These are phyloP conservation scores for Hypselothyrea guttata DNA, from an alignment of 2,888 invertebrate genomes.

Conservation along the genomic window DNA sequence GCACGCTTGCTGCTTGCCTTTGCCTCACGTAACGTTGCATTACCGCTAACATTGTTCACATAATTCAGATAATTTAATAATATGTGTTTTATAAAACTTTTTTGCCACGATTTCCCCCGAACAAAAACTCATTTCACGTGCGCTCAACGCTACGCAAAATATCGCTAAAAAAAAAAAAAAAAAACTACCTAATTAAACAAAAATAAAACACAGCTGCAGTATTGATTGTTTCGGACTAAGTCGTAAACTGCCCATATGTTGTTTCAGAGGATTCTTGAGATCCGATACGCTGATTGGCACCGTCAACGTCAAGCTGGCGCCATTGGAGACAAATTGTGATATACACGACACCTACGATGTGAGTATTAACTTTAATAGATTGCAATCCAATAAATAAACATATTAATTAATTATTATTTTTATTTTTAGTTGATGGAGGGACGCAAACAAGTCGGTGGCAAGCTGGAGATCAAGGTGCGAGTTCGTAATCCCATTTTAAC, in stretches of 20 bases:
- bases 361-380: constrained; percentile 82
- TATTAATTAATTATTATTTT: background rate
- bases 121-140: constrained; percentile 49
- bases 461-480: constrained; percentile 93
- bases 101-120: constrained; percentile 61
- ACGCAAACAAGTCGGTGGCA: constrained; percentile 92
- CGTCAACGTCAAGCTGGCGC: constrained; percentile 91
- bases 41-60: constrained; percentile 18
- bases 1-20: constrained; percentile 11
- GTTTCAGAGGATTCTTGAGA: constrained; percentile 96
- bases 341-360: constrained; percentile 97
- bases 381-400: background rate
- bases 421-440: constrained; percentile 92
- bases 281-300: constrained; percentile 93
- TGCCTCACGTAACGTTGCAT: constrained; percentile 26
- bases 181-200: constrained; percentile 19
- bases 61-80: constrained; percentile 49
- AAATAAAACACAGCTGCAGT: constrained; percentile 77
- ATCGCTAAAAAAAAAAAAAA: constrained; percentile 34
- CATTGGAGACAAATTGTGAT: constrained; percentile 93
- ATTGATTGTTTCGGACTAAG: constrained; percentile 82
- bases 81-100: constrained; percentile 54
- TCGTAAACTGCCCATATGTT: constrained; percentile 83
- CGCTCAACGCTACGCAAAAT: constrained; percentile 51
- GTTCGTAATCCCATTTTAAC: constrained; percentile 93